Conservation (phyloP, 2,888 invertebrate genomes). For the Dyspetes luteomarginatus region DNA sequence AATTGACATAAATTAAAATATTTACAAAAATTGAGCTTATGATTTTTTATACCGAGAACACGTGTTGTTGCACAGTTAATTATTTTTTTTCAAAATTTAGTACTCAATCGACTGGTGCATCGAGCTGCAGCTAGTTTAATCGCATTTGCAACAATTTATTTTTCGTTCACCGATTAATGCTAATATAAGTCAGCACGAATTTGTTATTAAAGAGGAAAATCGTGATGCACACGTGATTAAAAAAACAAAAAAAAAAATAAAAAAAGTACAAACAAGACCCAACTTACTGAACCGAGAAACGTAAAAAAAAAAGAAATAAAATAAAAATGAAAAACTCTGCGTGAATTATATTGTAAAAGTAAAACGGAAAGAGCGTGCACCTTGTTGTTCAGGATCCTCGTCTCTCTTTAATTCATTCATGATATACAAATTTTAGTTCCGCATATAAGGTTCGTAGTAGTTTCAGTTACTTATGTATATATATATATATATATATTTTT, state of each 20-base stretch:
- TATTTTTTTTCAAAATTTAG: too few relatives aligned
- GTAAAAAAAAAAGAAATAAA: slow-evolving; percentile 2
- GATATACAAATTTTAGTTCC: slow-evolving; percentile 82
- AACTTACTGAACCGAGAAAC: slow-evolving; percentile 2
- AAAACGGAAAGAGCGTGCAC: slow-evolving; percentile 60
- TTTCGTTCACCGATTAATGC: background rate
- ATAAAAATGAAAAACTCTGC: slow-evolving; percentile 14
- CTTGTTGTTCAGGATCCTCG: slow-evolving; percentile 76
- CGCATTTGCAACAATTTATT: background rate
- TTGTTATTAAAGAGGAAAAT: slow-evolving; percentile 9
- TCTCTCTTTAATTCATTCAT: slow-evolving; percentile 81
- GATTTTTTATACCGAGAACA: too few relatives aligned
- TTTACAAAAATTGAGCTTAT: too few relatives aligned
- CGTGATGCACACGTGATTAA: slow-evolving; percentile 16
- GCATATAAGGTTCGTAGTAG: slow-evolving; percentile 80
- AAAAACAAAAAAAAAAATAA: too few relatives aligned
- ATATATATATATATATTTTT: slow-evolving; percentile 72
- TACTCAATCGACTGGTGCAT: too few relatives aligned
- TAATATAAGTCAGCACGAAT: slow-evolving; percentile 2
- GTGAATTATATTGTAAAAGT: slow-evolving; percentile 32
- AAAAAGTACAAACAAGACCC: slow-evolving; percentile 14
- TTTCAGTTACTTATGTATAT: slow-evolving; percentile 79
- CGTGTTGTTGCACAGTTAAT: too few relatives aligned
- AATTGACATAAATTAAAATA: too few relatives aligned
- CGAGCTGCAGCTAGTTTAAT: too few relatives aligned